Conservation (phyloP, 2,113 vertebrate genomes). For the Neomonachus schauinslandi region DNA sequence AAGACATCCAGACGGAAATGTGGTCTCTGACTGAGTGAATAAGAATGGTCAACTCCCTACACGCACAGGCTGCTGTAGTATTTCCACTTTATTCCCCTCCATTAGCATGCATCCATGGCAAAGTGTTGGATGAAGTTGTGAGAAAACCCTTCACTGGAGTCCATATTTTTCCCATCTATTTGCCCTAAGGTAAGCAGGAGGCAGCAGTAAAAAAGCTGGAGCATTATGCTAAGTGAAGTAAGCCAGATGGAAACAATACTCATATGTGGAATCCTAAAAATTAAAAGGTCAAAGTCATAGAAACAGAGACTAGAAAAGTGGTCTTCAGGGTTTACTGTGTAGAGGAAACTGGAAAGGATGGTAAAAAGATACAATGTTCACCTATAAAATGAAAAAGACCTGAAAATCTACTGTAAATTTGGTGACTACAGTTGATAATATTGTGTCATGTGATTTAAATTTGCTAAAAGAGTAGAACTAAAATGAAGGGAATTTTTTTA, state of each 20-base stretch:
- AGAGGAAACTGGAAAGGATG: neutral
- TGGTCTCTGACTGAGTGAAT: neutral
- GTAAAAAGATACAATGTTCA: neutral
- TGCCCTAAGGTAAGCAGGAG: neutral
- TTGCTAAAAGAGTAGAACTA: neutral
- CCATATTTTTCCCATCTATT: neutral
- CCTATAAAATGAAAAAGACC: neutral
- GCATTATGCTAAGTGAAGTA: neutral
- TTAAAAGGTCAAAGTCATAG: neutral
- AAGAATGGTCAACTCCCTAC: neutral
- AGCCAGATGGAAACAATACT: neutral
- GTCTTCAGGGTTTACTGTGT: neutral
- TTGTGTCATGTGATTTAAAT: neutral
- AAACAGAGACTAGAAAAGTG: neutral
- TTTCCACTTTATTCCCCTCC: neutral
- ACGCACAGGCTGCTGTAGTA: fast-evolving
- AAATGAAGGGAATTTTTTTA: neutral
- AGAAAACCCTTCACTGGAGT: fast-evolving
- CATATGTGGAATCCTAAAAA: neutral
- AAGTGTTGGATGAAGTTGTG: neutral
- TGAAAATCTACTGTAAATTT: neutral
- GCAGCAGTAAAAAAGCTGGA: neutral
- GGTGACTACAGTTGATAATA: neutral
- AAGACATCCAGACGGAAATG: neutral
- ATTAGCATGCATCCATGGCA: neutral